A percentile compares a stretch with the other conserved stretches of the same genome.
Conservation (phyloP, 2,888 invertebrate genomes). For the Zele albiditarsus region DNA sequence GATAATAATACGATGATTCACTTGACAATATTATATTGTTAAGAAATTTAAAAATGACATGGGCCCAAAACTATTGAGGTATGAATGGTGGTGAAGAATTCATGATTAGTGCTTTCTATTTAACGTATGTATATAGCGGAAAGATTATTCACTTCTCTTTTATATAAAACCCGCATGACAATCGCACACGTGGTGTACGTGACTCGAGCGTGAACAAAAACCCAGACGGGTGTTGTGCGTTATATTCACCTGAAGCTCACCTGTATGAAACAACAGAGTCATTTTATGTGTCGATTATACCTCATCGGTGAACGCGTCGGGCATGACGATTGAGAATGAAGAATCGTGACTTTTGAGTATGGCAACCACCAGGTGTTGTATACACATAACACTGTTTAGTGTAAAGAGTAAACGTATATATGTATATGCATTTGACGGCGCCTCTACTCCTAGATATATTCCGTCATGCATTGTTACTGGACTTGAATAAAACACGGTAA, state of each 20-base stretch:
- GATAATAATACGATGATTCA: neutral
- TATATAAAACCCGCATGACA: conserved; percentile 57
- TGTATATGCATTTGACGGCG: neutral
- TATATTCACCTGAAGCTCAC: conserved; percentile 54
- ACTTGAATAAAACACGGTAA: conserved; percentile 5
- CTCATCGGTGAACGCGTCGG: conserved; percentile 61
- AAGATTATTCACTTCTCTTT: conserved; percentile 47
- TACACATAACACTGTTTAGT: conserved; percentile 7
- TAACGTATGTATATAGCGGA: conserved; percentile 49
- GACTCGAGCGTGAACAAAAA: conserved; percentile 58
- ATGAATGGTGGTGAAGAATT: conserved; percentile 33
- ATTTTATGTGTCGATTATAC: conserved; percentile 62
- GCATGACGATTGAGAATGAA: conserved; percentile 33
- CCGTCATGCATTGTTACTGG: conserved; percentile 28
- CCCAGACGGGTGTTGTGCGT: conserved; percentile 43
- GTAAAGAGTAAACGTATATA: neutral
- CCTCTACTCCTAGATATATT: neutral
- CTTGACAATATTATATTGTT: neutral
- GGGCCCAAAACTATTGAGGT: conserved; percentile 33
- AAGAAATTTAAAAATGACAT: neutral
- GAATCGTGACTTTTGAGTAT: conserved; percentile 30
- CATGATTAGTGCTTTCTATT: conserved; percentile 33
- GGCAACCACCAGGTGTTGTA: conserved; percentile 28
- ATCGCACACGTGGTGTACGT: conserved; percentile 58
- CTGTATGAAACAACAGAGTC: conserved; percentile 31